Evolutionary conservation across 1,140 invertebrate species (phyloP).

Genomic region (Aphelenchoides besseyi): DNA sequence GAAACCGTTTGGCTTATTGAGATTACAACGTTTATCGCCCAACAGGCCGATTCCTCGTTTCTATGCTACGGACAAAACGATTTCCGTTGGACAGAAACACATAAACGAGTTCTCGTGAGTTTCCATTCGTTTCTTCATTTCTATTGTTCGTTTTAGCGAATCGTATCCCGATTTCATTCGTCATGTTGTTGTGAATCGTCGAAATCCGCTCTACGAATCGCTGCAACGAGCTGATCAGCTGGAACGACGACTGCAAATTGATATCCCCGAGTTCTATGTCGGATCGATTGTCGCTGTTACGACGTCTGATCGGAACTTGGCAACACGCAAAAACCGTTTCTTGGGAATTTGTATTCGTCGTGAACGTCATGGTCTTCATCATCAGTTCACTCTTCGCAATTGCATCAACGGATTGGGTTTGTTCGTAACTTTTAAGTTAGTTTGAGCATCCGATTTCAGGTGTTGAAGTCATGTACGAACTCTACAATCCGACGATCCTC

Average conservation of each 20-base stretch:
- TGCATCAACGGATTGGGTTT: slow-evolving; percentile 79
- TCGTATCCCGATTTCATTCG: slow-evolving; percentile 92
- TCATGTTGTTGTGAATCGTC: slow-evolving; percentile 73
- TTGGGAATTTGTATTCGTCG: slow-evolving; percentile 92
- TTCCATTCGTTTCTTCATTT: slow-evolving; percentile 21
- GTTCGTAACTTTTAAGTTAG: neutral
- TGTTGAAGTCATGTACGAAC: slow-evolving; percentile 79
- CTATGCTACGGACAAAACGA: too few relatives aligned
- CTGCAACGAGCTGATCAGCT: slow-evolving; percentile 89
- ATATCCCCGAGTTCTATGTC: slow-evolving; percentile 95
- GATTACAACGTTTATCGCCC: too few relatives aligned
- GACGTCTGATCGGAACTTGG: slow-evolving; percentile 80
- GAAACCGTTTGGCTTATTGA: too few relatives aligned
- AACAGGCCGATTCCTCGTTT: too few relatives aligned
- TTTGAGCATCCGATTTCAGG: slow-evolving; percentile 66
- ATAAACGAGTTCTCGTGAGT: slow-evolving; percentile 4
- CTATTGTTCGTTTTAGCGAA: slow-evolving; percentile 67
- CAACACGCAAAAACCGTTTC: slow-evolving; percentile 80
- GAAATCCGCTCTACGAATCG: slow-evolving; percentile 80
- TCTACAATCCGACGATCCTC: slow-evolving; percentile 89
- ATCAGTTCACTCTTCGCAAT: slow-evolving; percentile 84
- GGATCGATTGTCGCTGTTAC: slow-evolving; percentile 86
- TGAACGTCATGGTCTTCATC: slow-evolving; percentile 74
- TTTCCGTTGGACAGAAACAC: too few relatives aligned
- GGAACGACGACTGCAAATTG: slow-evolving; percentile 74